Conservation (phyloP, 2,888 invertebrate genomes). For the Amiota minor region DNA sequence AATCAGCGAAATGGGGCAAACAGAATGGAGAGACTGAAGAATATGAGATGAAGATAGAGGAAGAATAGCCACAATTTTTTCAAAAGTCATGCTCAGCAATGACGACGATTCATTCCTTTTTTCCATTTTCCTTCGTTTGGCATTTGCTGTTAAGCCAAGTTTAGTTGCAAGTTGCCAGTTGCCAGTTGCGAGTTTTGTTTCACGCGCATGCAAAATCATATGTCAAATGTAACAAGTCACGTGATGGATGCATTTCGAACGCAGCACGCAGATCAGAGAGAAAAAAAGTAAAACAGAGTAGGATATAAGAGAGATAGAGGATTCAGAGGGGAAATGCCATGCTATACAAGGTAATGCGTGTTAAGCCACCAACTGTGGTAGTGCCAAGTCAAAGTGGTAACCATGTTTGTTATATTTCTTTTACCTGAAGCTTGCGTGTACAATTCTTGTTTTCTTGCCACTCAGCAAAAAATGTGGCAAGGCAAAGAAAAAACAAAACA, state of each 20-base stretch:
- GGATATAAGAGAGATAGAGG: too few relatives aligned
- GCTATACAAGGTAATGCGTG: too few relatives aligned
- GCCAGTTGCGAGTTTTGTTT: neutral
- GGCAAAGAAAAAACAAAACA: neutral
- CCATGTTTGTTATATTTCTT: too few relatives aligned
- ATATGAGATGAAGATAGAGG: too few relatives aligned
- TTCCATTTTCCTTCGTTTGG: conserved; percentile 12
- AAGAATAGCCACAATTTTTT: neutral
- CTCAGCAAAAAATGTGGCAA: neutral
- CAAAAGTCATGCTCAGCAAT: neutral
- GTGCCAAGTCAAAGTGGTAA: too few relatives aligned
- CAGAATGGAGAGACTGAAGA: too few relatives aligned
- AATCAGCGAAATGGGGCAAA: neutral
- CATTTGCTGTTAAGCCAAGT: neutral
- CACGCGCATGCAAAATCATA: conserved; percentile 50
- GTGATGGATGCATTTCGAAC: conserved; percentile 50
- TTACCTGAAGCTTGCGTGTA: too few relatives aligned
- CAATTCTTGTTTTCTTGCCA: too few relatives aligned
- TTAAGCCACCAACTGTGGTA: too few relatives aligned
- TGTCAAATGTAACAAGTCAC: conserved; percentile 50
- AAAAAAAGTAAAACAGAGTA: neutral
- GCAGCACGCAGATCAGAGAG: neutral
- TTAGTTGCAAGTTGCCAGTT: neutral
- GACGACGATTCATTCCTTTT: conserved; percentile 17
- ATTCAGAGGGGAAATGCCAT: too few relatives aligned